phyloP scores from a whole-genome alignment of 2,797 vertebrate species.

The Hybognathus amarus region DNA sequence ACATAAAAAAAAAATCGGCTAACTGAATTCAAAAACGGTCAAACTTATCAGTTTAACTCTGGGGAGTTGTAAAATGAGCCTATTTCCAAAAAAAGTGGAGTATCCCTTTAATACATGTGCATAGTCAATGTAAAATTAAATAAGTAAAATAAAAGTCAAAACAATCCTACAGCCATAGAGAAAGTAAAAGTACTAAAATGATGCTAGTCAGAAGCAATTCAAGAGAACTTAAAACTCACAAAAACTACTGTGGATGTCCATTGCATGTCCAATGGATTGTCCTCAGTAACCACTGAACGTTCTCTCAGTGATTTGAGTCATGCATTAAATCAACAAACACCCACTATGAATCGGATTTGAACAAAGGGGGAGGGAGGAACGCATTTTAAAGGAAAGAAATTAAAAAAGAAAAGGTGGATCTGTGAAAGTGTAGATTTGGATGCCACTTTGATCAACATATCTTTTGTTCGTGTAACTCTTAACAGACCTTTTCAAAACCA shows the following conservation, averaged over 20 bases:
- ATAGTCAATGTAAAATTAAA: not conserved
- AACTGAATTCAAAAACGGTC: too few relatives aligned
- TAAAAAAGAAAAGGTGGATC: conserved; percentile 9
- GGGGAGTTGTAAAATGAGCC: too few relatives aligned
- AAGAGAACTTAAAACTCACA: not conserved
- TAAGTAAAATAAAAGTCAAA: not conserved
- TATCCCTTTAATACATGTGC: not conserved
- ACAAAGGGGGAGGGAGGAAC: not conserved
- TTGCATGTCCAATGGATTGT: conserved; percentile 38
- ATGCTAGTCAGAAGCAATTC: conserved; percentile 12
- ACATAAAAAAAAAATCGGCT: too few relatives aligned
- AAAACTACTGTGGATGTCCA: conserved; percentile 20
- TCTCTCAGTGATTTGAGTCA: conserved; percentile 22
- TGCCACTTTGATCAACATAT: conserved; percentile 26
- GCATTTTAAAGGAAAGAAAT: conserved; percentile 10
- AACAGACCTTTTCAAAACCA: conserved; percentile 13
- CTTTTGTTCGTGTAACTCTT: not conserved
- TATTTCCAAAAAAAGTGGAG: too few relatives aligned
- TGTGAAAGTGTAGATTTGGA: conserved; percentile 42
- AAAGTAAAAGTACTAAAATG: not conserved
- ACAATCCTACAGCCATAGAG: not conserved
- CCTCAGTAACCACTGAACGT: conserved; percentile 20
- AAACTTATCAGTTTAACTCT: too few relatives aligned
- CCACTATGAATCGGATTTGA: conserved; percentile 30
- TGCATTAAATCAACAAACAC: conserved; percentile 43